Conservation (phyloP, 92 coral and sea anemone species). For the Zoanthus sociatus region DNA sequence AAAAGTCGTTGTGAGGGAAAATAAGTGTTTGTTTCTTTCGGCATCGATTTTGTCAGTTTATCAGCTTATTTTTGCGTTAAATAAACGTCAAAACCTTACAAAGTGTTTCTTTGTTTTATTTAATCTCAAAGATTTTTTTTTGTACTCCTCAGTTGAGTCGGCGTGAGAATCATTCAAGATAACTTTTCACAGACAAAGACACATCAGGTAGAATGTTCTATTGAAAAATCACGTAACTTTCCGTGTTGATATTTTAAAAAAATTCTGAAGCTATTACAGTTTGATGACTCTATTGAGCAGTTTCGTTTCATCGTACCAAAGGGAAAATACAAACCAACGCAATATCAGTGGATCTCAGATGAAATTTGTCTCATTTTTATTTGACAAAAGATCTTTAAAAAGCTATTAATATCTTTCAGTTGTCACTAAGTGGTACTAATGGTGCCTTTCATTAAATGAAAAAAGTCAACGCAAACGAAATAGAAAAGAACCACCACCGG, state of each 20-base stretch:
- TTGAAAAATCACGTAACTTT: slow-evolving; percentile 30
- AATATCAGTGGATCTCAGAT: slow-evolving; percentile 42
- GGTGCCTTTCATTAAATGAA: neutral
- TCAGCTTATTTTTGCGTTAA: neutral
- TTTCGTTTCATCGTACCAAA: slow-evolving; percentile 11
- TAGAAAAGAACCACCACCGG: neutral
- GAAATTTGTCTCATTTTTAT: slow-evolving; percentile 19
- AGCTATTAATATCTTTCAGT: slow-evolving; percentile 25
- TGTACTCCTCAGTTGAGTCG: neutral
- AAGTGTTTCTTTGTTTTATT: slow-evolving; percentile 32
- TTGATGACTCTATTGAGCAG: neutral
- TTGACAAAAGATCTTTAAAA: slow-evolving; percentile 40
- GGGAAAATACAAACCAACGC: neutral
- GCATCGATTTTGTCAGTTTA: slow-evolving; percentile 10
- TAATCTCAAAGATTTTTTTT: slow-evolving; percentile 24
- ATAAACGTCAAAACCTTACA: slow-evolving; percentile 9
- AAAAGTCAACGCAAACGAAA: neutral
- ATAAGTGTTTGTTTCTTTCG: neutral
- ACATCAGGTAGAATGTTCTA: neutral
- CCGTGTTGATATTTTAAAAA: slow-evolving; percentile 1
- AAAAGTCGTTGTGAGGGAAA: neutral
- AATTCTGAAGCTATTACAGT: neutral
- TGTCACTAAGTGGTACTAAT: slow-evolving; percentile 39
- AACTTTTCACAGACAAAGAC: slow-evolving; percentile 22
- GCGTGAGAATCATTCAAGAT: slow-evolving; percentile 19